Evolutionary conservation across 2,113 vertebrate species (phyloP).

Genomic region (Platanista minor): DNA sequence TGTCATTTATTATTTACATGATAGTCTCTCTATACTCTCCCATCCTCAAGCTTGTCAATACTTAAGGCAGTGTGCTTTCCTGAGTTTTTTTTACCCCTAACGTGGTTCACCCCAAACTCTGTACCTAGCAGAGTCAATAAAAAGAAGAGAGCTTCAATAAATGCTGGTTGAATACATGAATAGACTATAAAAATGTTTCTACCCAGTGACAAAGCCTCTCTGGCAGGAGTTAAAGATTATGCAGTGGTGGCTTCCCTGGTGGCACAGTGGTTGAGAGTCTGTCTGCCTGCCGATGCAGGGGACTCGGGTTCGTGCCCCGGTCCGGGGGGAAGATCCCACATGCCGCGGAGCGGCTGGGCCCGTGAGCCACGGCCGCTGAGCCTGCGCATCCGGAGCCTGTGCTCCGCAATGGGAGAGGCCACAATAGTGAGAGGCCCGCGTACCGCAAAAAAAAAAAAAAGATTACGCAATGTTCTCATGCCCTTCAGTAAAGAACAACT

Average conservation of each 20-base stretch:
- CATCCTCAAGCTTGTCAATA: background rate
- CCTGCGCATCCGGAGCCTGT: too few species aligned
- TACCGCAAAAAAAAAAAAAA: too few species aligned
- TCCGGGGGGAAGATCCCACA: too few species aligned
- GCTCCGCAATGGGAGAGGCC: too few species aligned
- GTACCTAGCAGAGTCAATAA: background rate
- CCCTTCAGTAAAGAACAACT: background rate
- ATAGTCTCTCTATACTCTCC: background rate
- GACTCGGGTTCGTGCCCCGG: too few species aligned
- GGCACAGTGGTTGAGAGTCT: too few species aligned
- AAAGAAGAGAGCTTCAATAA: background rate
- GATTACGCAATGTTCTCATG: background rate
- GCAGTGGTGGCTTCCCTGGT: too few species aligned
- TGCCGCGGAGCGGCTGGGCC: too few species aligned
- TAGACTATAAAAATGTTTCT: background rate
- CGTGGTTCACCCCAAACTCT: background rate
- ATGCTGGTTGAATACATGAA: background rate
- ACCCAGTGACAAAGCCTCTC: background rate
- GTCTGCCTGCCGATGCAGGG: too few species aligned
- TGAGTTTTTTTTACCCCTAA: background rate
- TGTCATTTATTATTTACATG: background rate
- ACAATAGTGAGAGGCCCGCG: too few species aligned
- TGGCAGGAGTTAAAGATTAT: background rate
- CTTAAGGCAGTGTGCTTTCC: background rate
- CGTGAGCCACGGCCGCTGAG: too few species aligned